phyloP scores from a whole-genome alignment of 2,888 invertebrate genomes.

The Chloroclysta siterata region DNA sequence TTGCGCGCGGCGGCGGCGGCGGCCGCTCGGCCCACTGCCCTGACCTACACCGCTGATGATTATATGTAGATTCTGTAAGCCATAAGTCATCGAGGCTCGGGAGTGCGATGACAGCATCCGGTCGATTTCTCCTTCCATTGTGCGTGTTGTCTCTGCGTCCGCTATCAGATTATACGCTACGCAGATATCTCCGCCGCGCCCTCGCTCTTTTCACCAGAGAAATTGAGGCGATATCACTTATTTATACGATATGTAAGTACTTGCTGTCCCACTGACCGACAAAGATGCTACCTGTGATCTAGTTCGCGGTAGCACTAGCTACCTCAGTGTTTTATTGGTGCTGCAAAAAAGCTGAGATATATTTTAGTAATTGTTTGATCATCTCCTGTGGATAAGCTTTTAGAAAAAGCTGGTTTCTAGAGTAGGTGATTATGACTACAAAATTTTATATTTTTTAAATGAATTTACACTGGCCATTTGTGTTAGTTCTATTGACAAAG shows the following conservation, averaged over 20 bases:
- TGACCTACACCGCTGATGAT: slow-evolving; percentile 78
- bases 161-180: slow-evolving; percentile 35
- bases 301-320: slow-evolving; percentile 42
- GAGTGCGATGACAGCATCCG: slow-evolving; percentile 77
- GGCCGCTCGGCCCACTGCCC: slow-evolving; percentile 76
- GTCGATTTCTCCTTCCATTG: slow-evolving; percentile 76
- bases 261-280: slow-evolving; percentile 75
- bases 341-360: neutral
- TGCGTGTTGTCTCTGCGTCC: slow-evolving; percentile 48
- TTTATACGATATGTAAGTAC: slow-evolving; percentile 55
- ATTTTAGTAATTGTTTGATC: neutral
- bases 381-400: neutral
- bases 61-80: slow-evolving; percentile 83
- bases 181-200: slow-evolving; percentile 49
- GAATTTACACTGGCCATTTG: too few relatives aligned
- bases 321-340: slow-evolving; percentile 20
- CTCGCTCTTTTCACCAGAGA: slow-evolving; percentile 60
- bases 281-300: slow-evolving; percentile 57
- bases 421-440: too few relatives aligned
- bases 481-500: too few relatives aligned
- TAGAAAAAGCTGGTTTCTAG: neutral
- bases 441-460: too few relatives aligned
- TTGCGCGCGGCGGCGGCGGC: slow-evolving; percentile 40
- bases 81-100: slow-evolving; percentile 71
- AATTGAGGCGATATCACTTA: slow-evolving; percentile 75